Conservation (phyloP, 2,888 invertebrate genomes). For the Trichogramma evanescens region DNA sequence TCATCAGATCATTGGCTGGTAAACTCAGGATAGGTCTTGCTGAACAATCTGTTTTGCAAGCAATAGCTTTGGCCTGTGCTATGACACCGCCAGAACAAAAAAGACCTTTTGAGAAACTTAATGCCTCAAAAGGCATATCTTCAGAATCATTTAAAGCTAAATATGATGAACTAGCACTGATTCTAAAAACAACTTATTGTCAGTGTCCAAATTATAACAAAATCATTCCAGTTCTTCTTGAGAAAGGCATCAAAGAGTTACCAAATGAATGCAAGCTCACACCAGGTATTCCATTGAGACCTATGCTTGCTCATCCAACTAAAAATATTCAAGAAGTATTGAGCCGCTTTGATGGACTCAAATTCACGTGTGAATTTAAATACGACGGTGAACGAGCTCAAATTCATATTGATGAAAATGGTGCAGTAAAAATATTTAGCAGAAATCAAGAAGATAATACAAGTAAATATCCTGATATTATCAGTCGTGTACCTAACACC, state of each 20-base stretch:
- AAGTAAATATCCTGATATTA: constrained; percentile 91
- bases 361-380: constrained; percentile 98
- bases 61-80: constrained; percentile 80
- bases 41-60: constrained; percentile 83
- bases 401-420: constrained; percentile 67
- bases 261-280: constrained; percentile 76
- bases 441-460: constrained; percentile 94
- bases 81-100: constrained; percentile 68
- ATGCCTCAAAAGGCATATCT: constrained; percentile 58
- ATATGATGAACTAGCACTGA: constrained; percentile 67
- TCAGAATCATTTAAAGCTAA: constrained; percentile 66
- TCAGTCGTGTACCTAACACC: constrained; percentile 61
- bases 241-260: constrained; percentile 68
- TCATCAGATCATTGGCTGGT: constrained; percentile 85
- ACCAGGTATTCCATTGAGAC: constrained; percentile 91
- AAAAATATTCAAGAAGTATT: constrained; percentile 87
- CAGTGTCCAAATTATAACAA: constrained; percentile 92
- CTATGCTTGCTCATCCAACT: constrained; percentile 98
- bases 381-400: constrained; percentile 97
- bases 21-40: constrained; percentile 94
- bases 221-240: constrained; percentile 71
- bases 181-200: constrained; percentile 88
- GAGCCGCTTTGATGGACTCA: constrained; percentile 66
- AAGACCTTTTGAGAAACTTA: constrained; percentile 57
- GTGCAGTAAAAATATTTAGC: constrained; percentile 77